Evolutionary conservation across 2,888 invertebrate genomes (phyloP).

Genomic region (Leucania comma): DNA sequence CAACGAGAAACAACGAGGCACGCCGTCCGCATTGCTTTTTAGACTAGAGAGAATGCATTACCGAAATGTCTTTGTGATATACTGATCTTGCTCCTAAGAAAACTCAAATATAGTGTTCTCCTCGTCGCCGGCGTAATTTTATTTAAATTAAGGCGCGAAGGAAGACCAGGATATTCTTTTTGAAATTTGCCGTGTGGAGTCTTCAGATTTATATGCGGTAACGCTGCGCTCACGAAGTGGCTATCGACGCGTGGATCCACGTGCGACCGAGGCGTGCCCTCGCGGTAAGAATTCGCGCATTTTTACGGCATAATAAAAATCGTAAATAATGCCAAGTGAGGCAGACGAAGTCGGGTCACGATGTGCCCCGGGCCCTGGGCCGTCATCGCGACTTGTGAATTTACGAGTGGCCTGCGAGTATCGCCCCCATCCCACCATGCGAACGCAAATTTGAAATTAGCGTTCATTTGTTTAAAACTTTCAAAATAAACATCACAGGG

Average conservation of each 20-base stretch:
- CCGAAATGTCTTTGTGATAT: conserved; percentile 71
- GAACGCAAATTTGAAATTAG: conserved; percentile 74
- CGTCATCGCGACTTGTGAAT: conserved; percentile 86
- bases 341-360: conserved; percentile 86
- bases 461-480: conserved; percentile 61
- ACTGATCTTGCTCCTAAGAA: conserved; percentile 61
- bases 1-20: conserved; percentile 72
- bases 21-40: conserved; percentile 72
- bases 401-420: conserved; percentile 82
- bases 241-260: conserved; percentile 88
- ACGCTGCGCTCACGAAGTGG: conserved; percentile 80
- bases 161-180: conserved; percentile 61
- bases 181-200: conserved; percentile 55
- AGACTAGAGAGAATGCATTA: conserved; percentile 74
- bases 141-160: conserved; percentile 66
- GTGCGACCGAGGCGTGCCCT: conserved; percentile 83
- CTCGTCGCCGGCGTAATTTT: conserved; percentile 48
- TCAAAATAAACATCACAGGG: conserved; percentile 43
- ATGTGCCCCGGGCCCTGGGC: conserved; percentile 82
- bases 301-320: conserved; percentile 89
- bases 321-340: conserved; percentile 86
- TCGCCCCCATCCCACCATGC: conserved; percentile 76
- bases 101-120: conserved; percentile 36
- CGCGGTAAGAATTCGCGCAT: conserved; percentile 85
- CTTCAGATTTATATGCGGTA: conserved; percentile 68